A percentile compares a stretch with the other conserved stretches of the same genome.
Conservation (phyloP, 2,113 vertebrate genomes). For the Amblyopsis rosae region DNA sequence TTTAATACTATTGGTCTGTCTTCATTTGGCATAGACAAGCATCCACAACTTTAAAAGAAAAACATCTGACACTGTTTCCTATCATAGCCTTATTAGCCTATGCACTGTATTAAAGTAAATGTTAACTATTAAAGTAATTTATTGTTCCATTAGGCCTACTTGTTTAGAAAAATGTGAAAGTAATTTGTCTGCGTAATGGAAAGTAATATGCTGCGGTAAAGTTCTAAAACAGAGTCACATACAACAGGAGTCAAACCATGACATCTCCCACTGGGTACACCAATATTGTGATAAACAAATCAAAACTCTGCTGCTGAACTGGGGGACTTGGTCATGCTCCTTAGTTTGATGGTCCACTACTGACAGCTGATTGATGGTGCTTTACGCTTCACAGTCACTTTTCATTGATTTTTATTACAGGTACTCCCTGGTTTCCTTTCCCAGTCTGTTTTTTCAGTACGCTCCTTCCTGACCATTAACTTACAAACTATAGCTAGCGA, state of each 20-base stretch:
- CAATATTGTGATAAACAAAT: too few species aligned
- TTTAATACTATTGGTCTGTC: background rate
- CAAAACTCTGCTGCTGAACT: too few species aligned
- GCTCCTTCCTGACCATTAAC: constrained; percentile 24
- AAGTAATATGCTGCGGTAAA: too few species aligned
- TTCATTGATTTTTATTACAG: constrained; percentile 47
- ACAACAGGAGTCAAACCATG: too few species aligned
- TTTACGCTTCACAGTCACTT: constrained; percentile 23
- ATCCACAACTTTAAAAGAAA: background rate
- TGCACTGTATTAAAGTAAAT: background rate
- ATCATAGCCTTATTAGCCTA: constrained; percentile 17
- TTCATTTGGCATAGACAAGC: background rate
- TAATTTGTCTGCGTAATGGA: constrained; percentile 27
- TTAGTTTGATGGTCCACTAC: constrained; percentile 15
- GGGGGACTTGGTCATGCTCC: too few species aligned
- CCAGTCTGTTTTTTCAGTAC: constrained; percentile 32
- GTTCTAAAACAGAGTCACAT: too few species aligned
- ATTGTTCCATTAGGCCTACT: background rate
- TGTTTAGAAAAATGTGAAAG: background rate
- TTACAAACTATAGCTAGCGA: constrained; percentile 11
- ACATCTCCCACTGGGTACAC: too few species aligned
- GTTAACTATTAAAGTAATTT: background rate
- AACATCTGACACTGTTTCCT: constrained; percentile 32
- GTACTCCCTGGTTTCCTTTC: constrained; percentile 27
- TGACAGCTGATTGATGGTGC: constrained; percentile 53